phyloP scores from a whole-genome alignment of 2,888 invertebrate species.

The Sturmia bella region DNA sequence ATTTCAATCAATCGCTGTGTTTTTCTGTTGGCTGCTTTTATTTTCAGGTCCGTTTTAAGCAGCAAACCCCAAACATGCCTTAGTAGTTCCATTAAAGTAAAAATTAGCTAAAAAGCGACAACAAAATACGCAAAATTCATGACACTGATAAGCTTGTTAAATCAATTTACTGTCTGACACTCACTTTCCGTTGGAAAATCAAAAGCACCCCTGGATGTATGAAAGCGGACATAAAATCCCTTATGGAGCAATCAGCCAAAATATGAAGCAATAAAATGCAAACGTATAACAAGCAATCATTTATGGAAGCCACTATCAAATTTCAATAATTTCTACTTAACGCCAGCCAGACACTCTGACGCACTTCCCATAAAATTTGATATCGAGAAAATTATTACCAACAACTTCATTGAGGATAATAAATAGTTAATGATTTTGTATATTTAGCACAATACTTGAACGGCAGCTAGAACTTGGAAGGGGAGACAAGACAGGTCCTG shows the following conservation, averaged over 20 bases:
- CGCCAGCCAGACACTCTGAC: slow-evolving; percentile 21
- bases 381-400: slow-evolving; percentile 10
- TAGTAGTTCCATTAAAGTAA: slow-evolving; percentile 53
- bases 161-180: slow-evolving; percentile 45
- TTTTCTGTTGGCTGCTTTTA: too few relatives aligned
- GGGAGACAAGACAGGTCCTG: slow-evolving; percentile 38
- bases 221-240: slow-evolving; percentile 53
- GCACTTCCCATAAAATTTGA: slow-evolving; percentile 39
- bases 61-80: slow-evolving; percentile 29
- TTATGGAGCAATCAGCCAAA: slow-evolving; percentile 7
- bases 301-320: slow-evolving; percentile 61
- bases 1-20: too few relatives aligned
- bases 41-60: slow-evolving; percentile 6
- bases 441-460: slow-evolving; percentile 58
- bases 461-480: neutral
- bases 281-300: slow-evolving; percentile 55
- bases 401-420: slow-evolving; percentile 43
- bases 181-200: neutral
- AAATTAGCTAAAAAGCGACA: slow-evolving; percentile 46
- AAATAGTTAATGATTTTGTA: slow-evolving; percentile 64
- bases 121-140: slow-evolving; percentile 56
- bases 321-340: slow-evolving; percentile 49
- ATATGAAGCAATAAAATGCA: slow-evolving; percentile 29
- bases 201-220: slow-evolving; percentile 50
- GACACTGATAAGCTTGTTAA: slow-evolving; percentile 67